Conservation (phyloP, 2,888 invertebrate species). For the Mycalesis mineus region DNA sequence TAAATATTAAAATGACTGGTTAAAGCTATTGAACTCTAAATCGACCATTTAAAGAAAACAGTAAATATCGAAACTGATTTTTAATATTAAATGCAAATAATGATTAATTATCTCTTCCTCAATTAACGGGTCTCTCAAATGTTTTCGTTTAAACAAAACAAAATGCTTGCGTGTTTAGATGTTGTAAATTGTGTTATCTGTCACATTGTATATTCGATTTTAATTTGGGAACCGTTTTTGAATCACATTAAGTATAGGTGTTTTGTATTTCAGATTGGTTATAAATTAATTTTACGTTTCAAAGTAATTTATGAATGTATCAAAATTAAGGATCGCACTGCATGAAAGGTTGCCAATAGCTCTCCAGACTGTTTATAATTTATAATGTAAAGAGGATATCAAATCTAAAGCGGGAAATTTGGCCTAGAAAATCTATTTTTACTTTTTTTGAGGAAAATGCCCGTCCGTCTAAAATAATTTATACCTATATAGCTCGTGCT, state of each 20-base stretch:
- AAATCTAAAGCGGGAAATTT: slow-evolving; percentile 2
- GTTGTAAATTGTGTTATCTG: slow-evolving; percentile 17
- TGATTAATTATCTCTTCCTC: slow-evolving; percentile 17
- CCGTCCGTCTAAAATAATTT: not conserved
- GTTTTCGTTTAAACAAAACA: slow-evolving; percentile 24
- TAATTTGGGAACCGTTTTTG: slow-evolving; percentile 26
- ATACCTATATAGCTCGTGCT: too few species aligned
- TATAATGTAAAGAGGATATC: slow-evolving; percentile 11
- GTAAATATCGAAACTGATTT: not conserved
- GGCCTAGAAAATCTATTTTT: slow-evolving; percentile 23
- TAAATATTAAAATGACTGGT: not conserved
- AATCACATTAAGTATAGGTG: slow-evolving; percentile 26
- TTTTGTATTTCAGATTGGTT: slow-evolving; percentile 21
- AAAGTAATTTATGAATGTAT: slow-evolving; percentile 6
- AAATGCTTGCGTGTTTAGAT: slow-evolving; percentile 26
- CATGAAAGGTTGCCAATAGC: slow-evolving; percentile 29
- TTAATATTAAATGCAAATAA: slow-evolving; percentile 9
- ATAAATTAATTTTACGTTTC: slow-evolving; percentile 11
- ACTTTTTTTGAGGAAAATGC: slow-evolving; percentile 8
- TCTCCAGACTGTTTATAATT: slow-evolving; percentile 25
- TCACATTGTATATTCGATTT: slow-evolving; percentile 22
- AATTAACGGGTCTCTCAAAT: slow-evolving; percentile 20
- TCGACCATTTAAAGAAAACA: slow-evolving; percentile 4
- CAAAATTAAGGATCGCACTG: slow-evolving; percentile 19
- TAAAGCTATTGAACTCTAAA: slow-evolving; percentile 5